Evolutionary conservation across 1,140 invertebrate genomes (phyloP).

Genomic region (Teleogryllus occipitalis): DNA sequence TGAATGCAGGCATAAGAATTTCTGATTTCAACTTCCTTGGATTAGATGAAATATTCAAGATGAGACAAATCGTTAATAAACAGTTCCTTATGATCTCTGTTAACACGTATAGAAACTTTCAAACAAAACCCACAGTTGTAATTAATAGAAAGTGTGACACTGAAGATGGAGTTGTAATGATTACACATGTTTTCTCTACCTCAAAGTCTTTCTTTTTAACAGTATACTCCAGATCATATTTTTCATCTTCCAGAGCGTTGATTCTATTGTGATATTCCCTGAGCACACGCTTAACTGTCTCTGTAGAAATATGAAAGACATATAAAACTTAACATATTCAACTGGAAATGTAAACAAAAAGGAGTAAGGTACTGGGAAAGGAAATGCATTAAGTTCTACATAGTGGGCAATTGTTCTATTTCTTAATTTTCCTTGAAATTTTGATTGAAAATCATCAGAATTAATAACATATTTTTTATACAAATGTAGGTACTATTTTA

Average conservation of each 20-base stretch:
- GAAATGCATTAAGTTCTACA: no score
- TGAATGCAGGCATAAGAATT: not conserved
- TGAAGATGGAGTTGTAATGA: not conserved
- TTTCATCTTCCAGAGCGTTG: slow-evolving; percentile 79
- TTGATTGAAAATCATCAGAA: no score
- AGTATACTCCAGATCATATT: slow-evolving; percentile 97
- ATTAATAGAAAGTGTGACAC: not conserved
- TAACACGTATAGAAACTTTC: not conserved
- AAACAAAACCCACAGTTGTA: not conserved
- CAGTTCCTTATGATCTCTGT: not conserved
- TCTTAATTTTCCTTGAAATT: no score
- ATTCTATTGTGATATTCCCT: slow-evolving; percentile 84
- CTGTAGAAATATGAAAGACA: slow-evolving; percentile 35
- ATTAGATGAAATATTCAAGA: not conserved
- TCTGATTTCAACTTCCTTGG: not conserved
- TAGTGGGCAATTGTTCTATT: no score
- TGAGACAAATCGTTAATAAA: not conserved
- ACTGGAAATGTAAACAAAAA: no score
- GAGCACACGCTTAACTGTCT: slow-evolving; percentile 70
- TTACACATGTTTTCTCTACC: slow-evolving; percentile 46
- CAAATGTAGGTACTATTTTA: no score
- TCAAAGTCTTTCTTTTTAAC: slow-evolving; percentile 96
- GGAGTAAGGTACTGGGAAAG: no score
- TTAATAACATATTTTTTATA: no score
- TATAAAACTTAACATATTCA: not conserved